A percentile compares a stretch with the other conserved stretches of the same genome.
Conservation (phyloP, 2,888 invertebrate genomes). For the Tetranychus truncatus region DNA sequence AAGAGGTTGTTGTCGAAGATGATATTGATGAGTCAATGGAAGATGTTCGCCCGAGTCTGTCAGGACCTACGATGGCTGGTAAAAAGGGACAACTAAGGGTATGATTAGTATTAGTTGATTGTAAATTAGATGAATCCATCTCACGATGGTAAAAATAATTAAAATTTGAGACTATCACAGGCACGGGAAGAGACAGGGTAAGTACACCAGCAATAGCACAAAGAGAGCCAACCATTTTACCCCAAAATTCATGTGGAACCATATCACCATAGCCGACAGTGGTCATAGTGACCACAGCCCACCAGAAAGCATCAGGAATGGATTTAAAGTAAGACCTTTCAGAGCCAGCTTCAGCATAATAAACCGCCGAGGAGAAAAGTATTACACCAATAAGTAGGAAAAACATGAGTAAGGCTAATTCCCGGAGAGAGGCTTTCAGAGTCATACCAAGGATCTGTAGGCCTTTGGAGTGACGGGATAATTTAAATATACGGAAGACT, state of each 20-base stretch:
- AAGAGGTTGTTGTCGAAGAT: not conserved
- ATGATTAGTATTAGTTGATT: constrained; percentile 93
- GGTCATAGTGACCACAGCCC: constrained; percentile 83
- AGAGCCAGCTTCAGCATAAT: constrained; percentile 84
- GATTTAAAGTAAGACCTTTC: constrained; percentile 80
- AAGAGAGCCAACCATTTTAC: constrained; percentile 92
- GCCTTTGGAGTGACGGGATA: constrained; percentile 97
- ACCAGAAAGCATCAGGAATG: constrained; percentile 72
- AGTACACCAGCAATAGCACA: constrained; percentile 98
- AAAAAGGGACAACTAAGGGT: constrained; percentile 91
- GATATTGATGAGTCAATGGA: not conserved
- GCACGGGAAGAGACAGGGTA: constrained; percentile 95
- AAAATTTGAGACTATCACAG: constrained; percentile 99
- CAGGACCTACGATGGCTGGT: not conserved
- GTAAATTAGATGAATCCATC: constrained; percentile 97
- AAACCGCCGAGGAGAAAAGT: constrained; percentile 84
- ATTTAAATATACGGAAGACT: constrained; percentile 98
- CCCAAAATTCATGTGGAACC: constrained; percentile 99
- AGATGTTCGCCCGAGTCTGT: not conserved
- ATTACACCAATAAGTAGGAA: constrained; percentile 97
- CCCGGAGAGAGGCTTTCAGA: constrained; percentile 96
- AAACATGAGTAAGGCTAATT: constrained; percentile 97
- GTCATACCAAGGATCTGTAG: constrained; percentile 96
- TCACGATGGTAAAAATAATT: constrained; percentile 99
- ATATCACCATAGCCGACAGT: constrained; percentile 99